Evolutionary conservation across 2,113 vertebrate species (phyloP), one percentile per base, ranked within the genome.

Genomic region (Lagopus muta): DNA sequence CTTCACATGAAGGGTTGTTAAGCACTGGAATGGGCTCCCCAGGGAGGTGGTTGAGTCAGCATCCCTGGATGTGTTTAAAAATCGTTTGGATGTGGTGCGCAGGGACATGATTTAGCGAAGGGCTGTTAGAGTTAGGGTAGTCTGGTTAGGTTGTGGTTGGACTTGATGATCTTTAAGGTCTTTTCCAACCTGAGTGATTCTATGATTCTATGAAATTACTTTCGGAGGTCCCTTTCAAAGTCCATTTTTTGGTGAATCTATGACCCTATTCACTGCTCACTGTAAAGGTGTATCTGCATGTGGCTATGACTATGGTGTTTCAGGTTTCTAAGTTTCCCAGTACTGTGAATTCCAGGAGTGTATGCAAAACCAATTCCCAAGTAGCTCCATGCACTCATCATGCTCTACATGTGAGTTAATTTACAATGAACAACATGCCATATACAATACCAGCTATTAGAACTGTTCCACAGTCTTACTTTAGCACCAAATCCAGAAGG

Each of bases 361-460:
- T 2, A 1, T n/a, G 20, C n/a, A 78, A 11, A 52, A 55, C 11
- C 20, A 28, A 13, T 55, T 86, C 78, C 30, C 18, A 50, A n/a
- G 50, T 36, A 42, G 86, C 65, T 30, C 13, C 83, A 15, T n/a
- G 30, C 8, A 14, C n/a, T 57, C 21, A 4, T 57, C 13, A 13
- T 18, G 14, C 6, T 47, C 54, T 50, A 27, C 58, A 28, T 11
- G 10, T 52, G 43, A 67, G 13, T 21, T 72, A 50, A 36, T 3
- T 2, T 17, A 82, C 8, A 40, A 11, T 43, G 60, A 73, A n/a
- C 25, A 54, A 20, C n/a, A 11, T 0, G 2, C 21, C 47, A 57
- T 11, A 0, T 0, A 40, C 25, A 30, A 9, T 54, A 34, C 52
- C 36, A 64, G 13, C 8, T 42, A 34, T 13, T 0, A 0, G 17